Conservation (phyloP, 2,113 vertebrate genomes). For the Chamaea fasciata region DNA sequence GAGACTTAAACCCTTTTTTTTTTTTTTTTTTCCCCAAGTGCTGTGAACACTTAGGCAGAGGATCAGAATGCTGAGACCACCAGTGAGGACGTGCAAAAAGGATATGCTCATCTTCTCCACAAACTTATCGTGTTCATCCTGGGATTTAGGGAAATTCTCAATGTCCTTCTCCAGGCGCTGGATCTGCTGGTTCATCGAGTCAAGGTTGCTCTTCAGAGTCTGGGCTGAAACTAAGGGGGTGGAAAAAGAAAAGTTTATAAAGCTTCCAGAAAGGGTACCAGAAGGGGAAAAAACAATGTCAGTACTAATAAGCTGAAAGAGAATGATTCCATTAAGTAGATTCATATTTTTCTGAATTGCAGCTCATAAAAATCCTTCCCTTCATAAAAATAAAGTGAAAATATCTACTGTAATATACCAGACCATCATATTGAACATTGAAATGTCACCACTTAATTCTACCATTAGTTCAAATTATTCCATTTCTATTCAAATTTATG, state of each 20-base stretch:
- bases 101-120: slow-evolving; percentile 98
- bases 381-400: slow-evolving; percentile 70
- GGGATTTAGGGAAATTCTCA: slow-evolving; percentile 83
- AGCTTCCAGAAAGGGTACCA: not conserved
- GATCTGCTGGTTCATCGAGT: slow-evolving; percentile 88
- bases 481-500: slow-evolving; percentile 81
- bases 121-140: slow-evolving; percentile 90
- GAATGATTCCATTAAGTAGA: slow-evolving; percentile 59
- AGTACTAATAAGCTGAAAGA: slow-evolving; percentile 8
- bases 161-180: slow-evolving; percentile 87
- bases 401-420: slow-evolving; percentile 67
- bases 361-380: slow-evolving; percentile 59
- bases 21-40: too few relatives aligned
- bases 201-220: slow-evolving; percentile 87
- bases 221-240: slow-evolving; percentile 86
- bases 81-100: slow-evolving; percentile 67
- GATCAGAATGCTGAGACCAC: not conserved
- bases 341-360: slow-evolving; percentile 68
- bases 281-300: not conserved
- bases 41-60: not conserved
- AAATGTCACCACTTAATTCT: slow-evolving; percentile 75
- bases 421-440: slow-evolving; percentile 74
- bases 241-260: not conserved
- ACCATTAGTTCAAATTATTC: slow-evolving; percentile 71
- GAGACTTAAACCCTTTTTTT: not conserved